These are phyloP conservation scores for Spilogale gracilis DNA, from an alignment of 2,113 vertebrate species.

Conservation along the genomic window DNA sequence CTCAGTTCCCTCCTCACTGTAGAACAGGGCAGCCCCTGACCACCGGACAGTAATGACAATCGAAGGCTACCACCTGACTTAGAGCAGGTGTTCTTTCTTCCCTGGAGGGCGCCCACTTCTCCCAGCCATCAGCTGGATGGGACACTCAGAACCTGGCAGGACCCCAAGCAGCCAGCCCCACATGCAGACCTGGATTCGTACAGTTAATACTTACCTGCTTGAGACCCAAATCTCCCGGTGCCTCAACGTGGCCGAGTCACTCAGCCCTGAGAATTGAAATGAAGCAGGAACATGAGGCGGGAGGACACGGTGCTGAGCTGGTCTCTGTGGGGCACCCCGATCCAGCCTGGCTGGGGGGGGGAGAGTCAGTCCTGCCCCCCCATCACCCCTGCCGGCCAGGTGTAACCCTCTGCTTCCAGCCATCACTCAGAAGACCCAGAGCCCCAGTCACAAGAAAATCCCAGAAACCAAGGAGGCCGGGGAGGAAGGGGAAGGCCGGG, in stretches of 20 bases:
- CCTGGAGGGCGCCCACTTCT: background rate
- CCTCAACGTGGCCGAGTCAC: background rate
- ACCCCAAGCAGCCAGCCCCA: background rate
- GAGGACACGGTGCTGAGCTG: fast-evolving
- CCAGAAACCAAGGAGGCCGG: background rate
- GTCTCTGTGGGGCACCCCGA: background rate
- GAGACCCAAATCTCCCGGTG: slow-evolving; percentile 1
- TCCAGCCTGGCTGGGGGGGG: background rate
- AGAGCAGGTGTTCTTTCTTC: too few relatives aligned
- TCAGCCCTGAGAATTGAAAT: background rate
- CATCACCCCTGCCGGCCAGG: background rate
- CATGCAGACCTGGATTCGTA: background rate
- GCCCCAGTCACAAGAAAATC: background rate
- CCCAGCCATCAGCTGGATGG: background rate
- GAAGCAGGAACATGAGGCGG: background rate
- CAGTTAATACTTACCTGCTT: slow-evolving; percentile 61
- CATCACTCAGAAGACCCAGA: background rate
- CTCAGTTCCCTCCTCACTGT: background rate
- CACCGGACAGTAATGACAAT: fast-evolving
- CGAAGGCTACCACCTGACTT: fast-evolving
- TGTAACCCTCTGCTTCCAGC: background rate
- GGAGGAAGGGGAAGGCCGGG: background rate
- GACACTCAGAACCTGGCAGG: background rate
- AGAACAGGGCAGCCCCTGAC: background rate
- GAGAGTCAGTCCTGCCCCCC: background rate